phyloP scores from a whole-genome alignment of 2,888 invertebrate genomes.

The Drosophila pegasa region DNA sequence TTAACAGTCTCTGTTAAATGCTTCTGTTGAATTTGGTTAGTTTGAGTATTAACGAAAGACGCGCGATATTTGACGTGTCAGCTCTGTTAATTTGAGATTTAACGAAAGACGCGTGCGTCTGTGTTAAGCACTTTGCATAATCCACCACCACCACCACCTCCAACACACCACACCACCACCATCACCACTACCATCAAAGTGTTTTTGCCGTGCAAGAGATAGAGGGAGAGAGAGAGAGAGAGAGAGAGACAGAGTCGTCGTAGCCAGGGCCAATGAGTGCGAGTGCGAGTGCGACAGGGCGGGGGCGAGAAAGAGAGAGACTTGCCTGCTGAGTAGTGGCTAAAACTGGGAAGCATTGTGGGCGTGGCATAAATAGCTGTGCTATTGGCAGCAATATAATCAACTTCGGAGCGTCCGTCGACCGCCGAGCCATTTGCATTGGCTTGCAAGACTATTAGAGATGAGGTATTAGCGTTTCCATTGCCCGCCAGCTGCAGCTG shows the following conservation, averaged over 20 bases:
- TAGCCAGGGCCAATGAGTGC: not conserved
- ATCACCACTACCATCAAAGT: not conserved
- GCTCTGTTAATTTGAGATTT: not conserved
- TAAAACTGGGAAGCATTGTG: conserved; percentile 89
- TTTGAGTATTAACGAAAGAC: not conserved
- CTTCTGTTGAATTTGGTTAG: not conserved
- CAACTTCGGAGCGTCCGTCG: conserved; percentile 42
- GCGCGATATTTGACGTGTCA: not conserved
- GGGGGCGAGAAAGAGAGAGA: conserved; percentile 51
- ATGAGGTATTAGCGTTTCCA: conserved; percentile 52
- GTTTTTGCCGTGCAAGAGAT: not conserved
- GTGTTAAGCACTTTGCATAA: not conserved
- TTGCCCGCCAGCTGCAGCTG: conserved; percentile 34
- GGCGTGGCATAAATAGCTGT: conserved; percentile 86
- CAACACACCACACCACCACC: no score
- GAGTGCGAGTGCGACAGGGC: conserved; percentile 25
- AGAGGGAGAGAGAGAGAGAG: not conserved
- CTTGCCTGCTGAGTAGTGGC: conserved; percentile 89
- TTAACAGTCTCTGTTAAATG: not conserved
- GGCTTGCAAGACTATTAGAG: conserved; percentile 87
- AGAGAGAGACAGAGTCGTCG: not conserved
- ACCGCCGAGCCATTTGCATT: conserved; percentile 69
- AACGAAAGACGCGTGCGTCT: not conserved
- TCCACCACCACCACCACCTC: not conserved
- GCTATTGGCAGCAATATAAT: conserved; percentile 40